Evolutionary conservation across 2,113 vertebrate species (phyloP), one percentile per base, ranked within the genome.

Genomic region (Alaudala cheleensis): DNA sequence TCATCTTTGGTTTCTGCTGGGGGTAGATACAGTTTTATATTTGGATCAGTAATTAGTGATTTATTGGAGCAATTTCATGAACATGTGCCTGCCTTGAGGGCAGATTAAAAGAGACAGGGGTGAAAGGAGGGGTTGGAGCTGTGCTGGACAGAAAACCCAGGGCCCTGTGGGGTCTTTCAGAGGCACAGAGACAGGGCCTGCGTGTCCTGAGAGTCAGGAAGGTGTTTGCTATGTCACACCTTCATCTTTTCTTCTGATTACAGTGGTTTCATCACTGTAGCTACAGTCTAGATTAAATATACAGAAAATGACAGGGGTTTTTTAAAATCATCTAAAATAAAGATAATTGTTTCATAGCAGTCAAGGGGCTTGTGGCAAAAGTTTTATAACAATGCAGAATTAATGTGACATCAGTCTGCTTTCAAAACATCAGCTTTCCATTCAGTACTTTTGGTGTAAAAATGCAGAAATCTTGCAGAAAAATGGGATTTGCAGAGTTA

Each of bases 71-170:
- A 49, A 45, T 86, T 81, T 61, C 58, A 54, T 56, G 40, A 47
- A 39, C 37, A 74, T 28, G 25, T 31, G 13, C 34, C 24, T 39
- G 72, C 72, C 39, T 47, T 54, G 82, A 83, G 40, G 51, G 78
- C 54, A 65, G 62, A 34, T 44, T 34, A 49, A 42, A 29, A 64
- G 44, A 26, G 23, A 10, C 14, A 61, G 33, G 8, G 10, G 5
- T 23, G 64, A 76, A 73, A 53, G n/a, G 14, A 74, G 22, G 21
- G 22, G 10, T 49, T 39, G 42, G 34, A 64, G 67, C 37, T 50
- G 47, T 65, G n/a, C 61, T 57, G 57, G 31, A 33, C 2, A 29
- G 22, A 34, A 17, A 21, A 1, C 11, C 11, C 49, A 1, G 0
- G 5, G 14, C 56, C 47, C 14, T 16, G 34, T 7, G 14, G 17